A percentile compares a stretch with the other conserved stretches of the same genome.
Conservation (phyloP, 2,888 invertebrate genomes). For the Nemurella pictetii region DNA sequence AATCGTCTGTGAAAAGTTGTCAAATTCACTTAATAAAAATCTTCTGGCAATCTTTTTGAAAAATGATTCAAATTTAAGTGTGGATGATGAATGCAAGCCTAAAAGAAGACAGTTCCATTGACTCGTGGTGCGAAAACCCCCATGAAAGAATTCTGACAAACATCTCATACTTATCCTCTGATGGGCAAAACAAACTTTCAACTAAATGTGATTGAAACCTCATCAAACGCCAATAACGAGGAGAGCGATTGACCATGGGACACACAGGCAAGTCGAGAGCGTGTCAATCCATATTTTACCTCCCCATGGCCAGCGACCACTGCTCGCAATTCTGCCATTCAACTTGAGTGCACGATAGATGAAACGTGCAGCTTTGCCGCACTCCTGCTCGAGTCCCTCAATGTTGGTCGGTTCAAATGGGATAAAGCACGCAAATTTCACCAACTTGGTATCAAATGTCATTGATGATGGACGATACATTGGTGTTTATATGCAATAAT, state of each 20-base stretch:
- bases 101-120: too few relatives aligned
- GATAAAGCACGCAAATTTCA: not conserved
- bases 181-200: too few relatives aligned
- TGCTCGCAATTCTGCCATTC: not conserved
- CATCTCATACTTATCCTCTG: too few relatives aligned
- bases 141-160: too few relatives aligned
- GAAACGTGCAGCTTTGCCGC: not conserved
- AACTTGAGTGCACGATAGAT: not conserved
- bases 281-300: not conserved
- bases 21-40: too few relatives aligned
- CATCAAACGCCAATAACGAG: not conserved
- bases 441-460: not conserved
- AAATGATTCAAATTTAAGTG: too few relatives aligned
- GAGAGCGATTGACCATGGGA: not conserved
- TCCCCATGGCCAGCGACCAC: not conserved
- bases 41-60: too few relatives aligned
- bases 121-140: too few relatives aligned
- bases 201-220: not conserved
- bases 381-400: not conserved
- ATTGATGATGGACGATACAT: not conserved
- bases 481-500: not conserved
- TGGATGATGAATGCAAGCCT: too few relatives aligned
- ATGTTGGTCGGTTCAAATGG: not conserved
- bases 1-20: too few relatives aligned
- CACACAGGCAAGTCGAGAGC: not conserved